Base-by-base conservation (phyloP, 2,113 vertebrate genomes). In the Podiceps cristatus region DNA sequence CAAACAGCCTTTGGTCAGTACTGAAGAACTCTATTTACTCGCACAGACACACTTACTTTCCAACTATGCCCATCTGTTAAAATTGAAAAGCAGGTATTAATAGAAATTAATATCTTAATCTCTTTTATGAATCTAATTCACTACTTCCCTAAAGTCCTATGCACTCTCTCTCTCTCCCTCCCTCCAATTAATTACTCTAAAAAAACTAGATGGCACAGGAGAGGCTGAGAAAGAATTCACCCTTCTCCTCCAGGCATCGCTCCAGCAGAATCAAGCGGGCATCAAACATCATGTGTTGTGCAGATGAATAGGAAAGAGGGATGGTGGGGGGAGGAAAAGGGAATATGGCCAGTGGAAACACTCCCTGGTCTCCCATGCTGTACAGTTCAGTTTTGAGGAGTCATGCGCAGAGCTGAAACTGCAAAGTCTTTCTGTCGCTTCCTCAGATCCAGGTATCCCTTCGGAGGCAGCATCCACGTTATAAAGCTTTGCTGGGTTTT, bases 181-280 rank as follows among this genome's bases (percentile, higher is more conserved):
- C 22, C 47, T 15, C 72, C 53, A 91, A 50, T 69, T 92, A 96
- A 96, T 96, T 96, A 94, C 73, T 94, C 20, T 37, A 79, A 88
- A 93, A 86, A 89, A 91, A 87, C 3, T 31, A 93, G 82, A 97
- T 55, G 78, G 85, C 85, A 94, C 0, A 2, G 86, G 37, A 94
- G 78, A 83, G 53, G 62, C 81, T 69, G 55, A 76, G 75, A 73
- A 93, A 82, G 72, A 93, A 93, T 76, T 93, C 50, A 44, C 84
- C 84, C 59, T 87, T 67, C 73, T 59, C 53, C 90, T 93, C 87
- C 86, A 97, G 96, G 96, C 96, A 97, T 80, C 72, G 67, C 83
- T 97, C 96, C 96, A 96, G 87, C 71, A 94, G 87, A 91, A 91
- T 55, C 80, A 76, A 73, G 92, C 74, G 91, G 81, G 74, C 84